Evolutionary conservation across 1,140 invertebrate species (phyloP).

Genomic region (Macrosteles quadrilineatus): DNA sequence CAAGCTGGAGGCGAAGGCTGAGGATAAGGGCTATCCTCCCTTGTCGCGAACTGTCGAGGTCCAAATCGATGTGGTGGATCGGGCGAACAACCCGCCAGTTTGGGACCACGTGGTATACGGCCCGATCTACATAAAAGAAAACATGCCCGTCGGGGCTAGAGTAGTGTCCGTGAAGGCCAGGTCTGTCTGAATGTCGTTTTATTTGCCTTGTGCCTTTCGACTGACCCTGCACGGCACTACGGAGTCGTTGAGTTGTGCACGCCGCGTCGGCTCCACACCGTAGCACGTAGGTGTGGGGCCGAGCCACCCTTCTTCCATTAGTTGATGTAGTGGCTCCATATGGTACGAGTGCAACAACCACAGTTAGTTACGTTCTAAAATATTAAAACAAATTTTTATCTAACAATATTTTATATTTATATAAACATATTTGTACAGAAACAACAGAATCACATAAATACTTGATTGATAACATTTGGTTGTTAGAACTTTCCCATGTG

Average conservation of each 20-base stretch:
- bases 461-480: no score
- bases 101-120: constrained; percentile 96
- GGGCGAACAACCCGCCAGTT: constrained; percentile 94
- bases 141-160: constrained; percentile 93
- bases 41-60: constrained; percentile 93
- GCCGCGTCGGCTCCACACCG: constrained; percentile 33
- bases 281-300: constrained; percentile 34
- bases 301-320: constrained; percentile 1
- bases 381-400: no score
- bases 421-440: no score
- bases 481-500: no score
- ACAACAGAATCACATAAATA: no score
- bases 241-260: constrained; percentile 40
- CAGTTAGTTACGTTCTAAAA: no score
- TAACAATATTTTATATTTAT: no score
- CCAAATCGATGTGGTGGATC: constrained; percentile 96
- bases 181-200: constrained; percentile 62
- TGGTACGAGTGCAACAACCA: no score
- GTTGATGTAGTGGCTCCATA: no score
- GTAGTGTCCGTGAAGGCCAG: constrained; percentile 97
- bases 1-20: constrained; percentile 94
- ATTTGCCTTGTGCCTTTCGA: constrained; percentile 36
- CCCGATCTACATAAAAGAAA: constrained; percentile 96
- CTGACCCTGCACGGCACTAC: constrained; percentile 39
- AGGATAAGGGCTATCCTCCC: constrained; percentile 93